phyloP scores from a whole-genome alignment of 2,113 vertebrate species.

The Alligator mississippiensis region DNA sequence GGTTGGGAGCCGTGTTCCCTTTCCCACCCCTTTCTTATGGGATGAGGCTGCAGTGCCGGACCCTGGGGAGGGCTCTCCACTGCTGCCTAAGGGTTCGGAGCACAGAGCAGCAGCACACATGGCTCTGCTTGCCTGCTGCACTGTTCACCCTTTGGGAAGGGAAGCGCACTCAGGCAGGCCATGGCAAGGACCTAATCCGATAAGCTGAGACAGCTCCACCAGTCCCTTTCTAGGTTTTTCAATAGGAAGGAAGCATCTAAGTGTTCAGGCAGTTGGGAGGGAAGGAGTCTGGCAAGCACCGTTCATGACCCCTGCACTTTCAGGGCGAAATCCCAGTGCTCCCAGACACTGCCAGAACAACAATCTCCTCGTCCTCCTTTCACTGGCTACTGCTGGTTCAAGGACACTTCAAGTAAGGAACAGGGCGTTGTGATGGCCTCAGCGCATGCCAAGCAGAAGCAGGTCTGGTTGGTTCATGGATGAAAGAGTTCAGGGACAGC shows the following conservation, averaged over 20 bases:
- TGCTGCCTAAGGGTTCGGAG: neutral
- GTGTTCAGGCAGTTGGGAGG: neutral
- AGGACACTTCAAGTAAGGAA: neutral
- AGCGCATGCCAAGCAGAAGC: neutral
- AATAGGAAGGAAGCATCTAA: neutral
- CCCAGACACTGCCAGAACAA: neutral
- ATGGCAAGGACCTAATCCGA: neutral
- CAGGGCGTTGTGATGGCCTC: neutral
- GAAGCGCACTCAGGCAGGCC: neutral
- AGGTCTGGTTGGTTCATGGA: neutral
- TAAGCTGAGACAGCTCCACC: fast-evolving
- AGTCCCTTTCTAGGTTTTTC: neutral
- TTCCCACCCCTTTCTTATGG: neutral
- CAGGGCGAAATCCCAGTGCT: neutral
- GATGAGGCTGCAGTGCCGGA: neutral
- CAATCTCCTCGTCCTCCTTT: neutral
- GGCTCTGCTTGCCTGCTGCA: neutral
- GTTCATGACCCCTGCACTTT: neutral
- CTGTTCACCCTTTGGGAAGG: neutral
- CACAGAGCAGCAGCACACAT: neutral
- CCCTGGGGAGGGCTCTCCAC: neutral
- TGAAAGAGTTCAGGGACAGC: neutral
- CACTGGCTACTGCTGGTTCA: neutral
- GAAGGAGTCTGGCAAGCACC: neutral
- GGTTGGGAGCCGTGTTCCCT: neutral